Evolutionary conservation across 2,797 vertebrate genomes (phyloP).

Genomic region (Synanceia verrucosa): DNA sequence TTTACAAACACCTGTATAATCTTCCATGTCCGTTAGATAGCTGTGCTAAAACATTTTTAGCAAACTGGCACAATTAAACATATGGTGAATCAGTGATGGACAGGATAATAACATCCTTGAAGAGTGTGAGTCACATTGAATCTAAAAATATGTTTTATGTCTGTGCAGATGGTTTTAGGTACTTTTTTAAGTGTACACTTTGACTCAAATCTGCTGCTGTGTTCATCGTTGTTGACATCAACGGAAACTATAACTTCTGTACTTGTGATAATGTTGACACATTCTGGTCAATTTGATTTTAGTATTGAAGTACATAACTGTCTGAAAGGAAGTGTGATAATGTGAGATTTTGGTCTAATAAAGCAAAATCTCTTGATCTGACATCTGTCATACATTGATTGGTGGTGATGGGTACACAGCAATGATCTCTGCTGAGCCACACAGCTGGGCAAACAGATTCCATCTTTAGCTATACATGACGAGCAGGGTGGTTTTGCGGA

Average conservation of each 20-base stretch:
- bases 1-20: no score
- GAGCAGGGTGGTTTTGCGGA: constrained; percentile 10
- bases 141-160: background rate
- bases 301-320: background rate
- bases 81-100: no score
- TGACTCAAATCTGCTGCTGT: background rate
- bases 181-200: background rate
- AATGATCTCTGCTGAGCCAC: constrained; percentile 14
- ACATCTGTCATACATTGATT: background rate
- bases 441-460: constrained; percentile 44
- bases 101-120: background rate
- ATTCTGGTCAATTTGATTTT: background rate
- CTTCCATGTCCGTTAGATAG: no score
- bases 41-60: no score
- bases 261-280: background rate
- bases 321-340: background rate
- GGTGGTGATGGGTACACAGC: background rate
- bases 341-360: background rate
- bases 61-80: no score
- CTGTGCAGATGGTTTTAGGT: no score
- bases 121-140: background rate
- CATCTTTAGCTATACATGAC: constrained; percentile 31
- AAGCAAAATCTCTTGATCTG: background rate
- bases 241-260: background rate
- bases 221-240: no score